A percentile compares a stretch with the other conserved stretches of the same genome.
phyloP scores from a whole-genome alignment of 2,888 invertebrate species.

The Stenotaenia linearis region DNA sequence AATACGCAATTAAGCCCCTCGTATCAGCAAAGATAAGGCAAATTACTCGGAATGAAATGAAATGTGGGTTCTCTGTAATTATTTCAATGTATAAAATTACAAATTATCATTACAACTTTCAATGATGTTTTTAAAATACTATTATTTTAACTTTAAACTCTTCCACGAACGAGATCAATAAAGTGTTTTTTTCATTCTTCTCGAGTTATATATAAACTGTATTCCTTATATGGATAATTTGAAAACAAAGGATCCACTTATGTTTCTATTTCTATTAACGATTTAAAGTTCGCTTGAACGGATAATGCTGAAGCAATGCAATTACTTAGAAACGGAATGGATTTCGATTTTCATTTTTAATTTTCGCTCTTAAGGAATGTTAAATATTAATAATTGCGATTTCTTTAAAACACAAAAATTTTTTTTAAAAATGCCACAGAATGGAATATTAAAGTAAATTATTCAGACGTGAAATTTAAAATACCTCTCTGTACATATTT shows the following conservation, averaged over 20 bases:
- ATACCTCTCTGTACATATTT: not conserved
- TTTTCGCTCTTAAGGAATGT: not conserved
- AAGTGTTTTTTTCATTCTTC: too few species aligned
- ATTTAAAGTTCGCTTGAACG: not conserved
- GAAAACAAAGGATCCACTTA: too few species aligned
- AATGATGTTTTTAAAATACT: too few species aligned
- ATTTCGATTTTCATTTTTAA: not conserved
- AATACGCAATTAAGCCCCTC: slow-evolving; percentile 1
- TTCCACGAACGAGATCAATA: too few species aligned
- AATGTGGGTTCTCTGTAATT: not conserved
- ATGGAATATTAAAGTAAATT: not conserved
- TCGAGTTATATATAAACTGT: too few species aligned
- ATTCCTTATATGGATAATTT: too few species aligned
- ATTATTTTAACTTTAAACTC: too few species aligned
- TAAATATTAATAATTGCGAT: not conserved
- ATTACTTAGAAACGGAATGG: not conserved
- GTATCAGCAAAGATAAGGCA: not conserved
- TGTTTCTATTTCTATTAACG: too few species aligned
- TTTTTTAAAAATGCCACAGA: not conserved
- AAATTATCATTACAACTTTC: too few species aligned
- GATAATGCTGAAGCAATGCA: not conserved
- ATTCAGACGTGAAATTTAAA: slow-evolving; percentile 6
- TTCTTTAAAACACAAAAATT: not conserved
- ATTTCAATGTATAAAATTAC: not conserved
- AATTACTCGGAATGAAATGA: not conserved